Evolutionary conservation across 2,113 vertebrate genomes (phyloP), one percentile per base, ranked within the genome.

Genomic region (Acanthochromis polyacanthus): DNA sequence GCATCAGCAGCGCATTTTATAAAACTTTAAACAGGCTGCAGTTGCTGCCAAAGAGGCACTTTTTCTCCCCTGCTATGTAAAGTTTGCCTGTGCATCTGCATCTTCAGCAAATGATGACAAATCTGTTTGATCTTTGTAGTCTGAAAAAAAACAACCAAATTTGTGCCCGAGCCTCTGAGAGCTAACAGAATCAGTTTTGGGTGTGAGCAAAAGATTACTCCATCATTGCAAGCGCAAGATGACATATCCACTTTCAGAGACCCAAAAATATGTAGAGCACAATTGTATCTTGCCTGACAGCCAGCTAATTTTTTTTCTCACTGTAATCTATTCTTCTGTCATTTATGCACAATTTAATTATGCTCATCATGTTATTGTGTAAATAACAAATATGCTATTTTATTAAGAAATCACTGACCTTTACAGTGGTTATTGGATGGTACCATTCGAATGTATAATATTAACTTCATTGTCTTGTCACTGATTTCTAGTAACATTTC

Each of bases 51-150:
- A 57, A 59, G 7, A 82, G 56, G 62, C 25, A 76, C 40, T 28
- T 71, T 52, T 56, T 60, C 65, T 28, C 40, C 4, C 68, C 72
- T 19, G 58, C 56, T 77, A 56, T 58, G 72, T 32, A 65, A 68
- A 23, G 30, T 61, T 78, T 36, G 32, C 32, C 32, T 36, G 8
- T 7, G 9, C 73, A 48, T 22, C 16, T 8, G 58, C 75, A 8
- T 53, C 20, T 28, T 82, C 56, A 59, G 68, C 51, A 81, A 60
- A 81, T 15, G 9, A 78, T 69, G 73, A 73, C 68, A 64, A 48
- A 69, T 59, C 22, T 66, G 55, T 77, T 80, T 82, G 78, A 80
- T 74, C 28, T 11, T 66, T 19, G 9, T 38, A 68, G 40, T 51
- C 40, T 22, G 20, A 30, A 20, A 40, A 4, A 69, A 43, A 43